Conservation (phyloP, 2,113 vertebrate genomes). For the Hoplias malabaricus region DNA sequence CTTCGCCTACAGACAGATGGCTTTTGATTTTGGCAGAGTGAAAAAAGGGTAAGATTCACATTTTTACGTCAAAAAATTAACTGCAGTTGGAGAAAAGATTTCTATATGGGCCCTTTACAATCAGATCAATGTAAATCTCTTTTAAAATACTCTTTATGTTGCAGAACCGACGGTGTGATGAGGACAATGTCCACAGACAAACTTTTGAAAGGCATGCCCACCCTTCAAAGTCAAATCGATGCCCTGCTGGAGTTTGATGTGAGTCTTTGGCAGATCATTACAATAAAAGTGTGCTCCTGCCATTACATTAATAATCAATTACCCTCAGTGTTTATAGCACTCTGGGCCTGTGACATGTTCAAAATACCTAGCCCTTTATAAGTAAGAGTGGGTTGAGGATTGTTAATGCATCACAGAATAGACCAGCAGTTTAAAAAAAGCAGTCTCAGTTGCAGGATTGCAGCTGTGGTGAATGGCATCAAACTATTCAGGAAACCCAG, state of each 20-base stretch:
- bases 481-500: no score
- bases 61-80: no score
- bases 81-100: no score
- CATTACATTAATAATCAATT: background rate
- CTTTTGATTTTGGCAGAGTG: slow-evolving; percentile 96
- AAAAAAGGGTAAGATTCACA: slow-evolving; percentile 94
- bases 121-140: no score
- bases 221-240: slow-evolving; percentile 93
- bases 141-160: slow-evolving; percentile 52
- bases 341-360: no score
- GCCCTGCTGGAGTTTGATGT: slow-evolving; percentile 96
- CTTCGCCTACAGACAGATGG: slow-evolving; percentile 97
- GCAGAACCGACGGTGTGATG: slow-evolving; percentile 93
- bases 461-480: no score
- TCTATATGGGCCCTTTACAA: no score
- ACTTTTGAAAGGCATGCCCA: slow-evolving; percentile 95
- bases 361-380: no score
- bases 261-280: slow-evolving; percentile 59
- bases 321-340: background rate
- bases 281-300: background rate
- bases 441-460: no score
- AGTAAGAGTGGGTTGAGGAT: no score
- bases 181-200: slow-evolving; percentile 95
- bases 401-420: no score
- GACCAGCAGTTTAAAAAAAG: no score